Conservation (phyloP, 1,140 invertebrate species). For the Bombus pyrosoma region DNA sequence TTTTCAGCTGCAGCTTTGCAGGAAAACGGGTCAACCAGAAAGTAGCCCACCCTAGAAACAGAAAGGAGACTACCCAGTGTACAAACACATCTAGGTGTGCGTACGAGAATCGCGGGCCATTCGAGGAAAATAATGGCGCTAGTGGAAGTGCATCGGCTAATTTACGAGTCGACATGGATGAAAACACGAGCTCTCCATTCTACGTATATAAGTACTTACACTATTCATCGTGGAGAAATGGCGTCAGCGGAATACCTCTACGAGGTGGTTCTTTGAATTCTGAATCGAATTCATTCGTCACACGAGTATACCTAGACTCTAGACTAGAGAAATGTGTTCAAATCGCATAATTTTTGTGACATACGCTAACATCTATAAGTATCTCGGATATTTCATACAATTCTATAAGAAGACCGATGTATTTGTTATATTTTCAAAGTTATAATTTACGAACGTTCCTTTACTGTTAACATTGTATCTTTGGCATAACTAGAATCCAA, state of each 20-base stretch:
- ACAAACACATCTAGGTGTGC: neutral
- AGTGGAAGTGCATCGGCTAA: slow-evolving; percentile 13
- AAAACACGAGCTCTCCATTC: neutral
- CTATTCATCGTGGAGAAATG: neutral
- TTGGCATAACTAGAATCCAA: too few relatives aligned
- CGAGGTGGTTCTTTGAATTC: neutral
- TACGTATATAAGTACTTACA: neutral
- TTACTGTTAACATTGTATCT: too few relatives aligned
- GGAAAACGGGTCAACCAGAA: slow-evolving; percentile 6
- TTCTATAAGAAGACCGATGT: too few relatives aligned
- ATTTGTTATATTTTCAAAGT: neutral
- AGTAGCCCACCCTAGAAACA: neutral
- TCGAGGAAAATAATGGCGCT: neutral
- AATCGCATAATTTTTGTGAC: too few relatives aligned
- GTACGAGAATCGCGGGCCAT: neutral
- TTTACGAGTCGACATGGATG: slow-evolving; percentile 3
- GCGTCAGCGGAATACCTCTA: neutral
- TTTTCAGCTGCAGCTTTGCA: neutral
- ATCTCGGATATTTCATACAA: neutral
- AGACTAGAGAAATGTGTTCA: too few relatives aligned
- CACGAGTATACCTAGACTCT: too few relatives aligned
- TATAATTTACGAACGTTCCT: neutral
- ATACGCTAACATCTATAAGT: too few relatives aligned
- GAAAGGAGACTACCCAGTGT: neutral
- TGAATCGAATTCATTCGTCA: neutral